These are phyloP conservation scores for Idaea dimidiata DNA, from an alignment of 2,888 invertebrate genomes.

Conservation along the genomic window DNA sequence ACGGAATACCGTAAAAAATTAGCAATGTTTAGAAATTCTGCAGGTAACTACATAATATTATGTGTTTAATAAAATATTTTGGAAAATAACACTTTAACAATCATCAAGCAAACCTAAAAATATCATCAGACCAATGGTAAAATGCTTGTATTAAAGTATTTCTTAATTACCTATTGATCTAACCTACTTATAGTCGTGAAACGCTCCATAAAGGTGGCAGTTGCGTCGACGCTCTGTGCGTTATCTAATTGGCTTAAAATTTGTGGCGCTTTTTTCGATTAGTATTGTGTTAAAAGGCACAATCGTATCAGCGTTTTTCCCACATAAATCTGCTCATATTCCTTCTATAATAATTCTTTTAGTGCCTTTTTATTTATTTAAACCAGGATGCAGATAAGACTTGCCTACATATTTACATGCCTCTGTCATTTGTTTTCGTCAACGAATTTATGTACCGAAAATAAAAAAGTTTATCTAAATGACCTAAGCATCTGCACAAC, in stretches of 20 bases:
- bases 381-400: no score
- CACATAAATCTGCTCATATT: no score
- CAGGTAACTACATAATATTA: no score
- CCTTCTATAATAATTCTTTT: no score
- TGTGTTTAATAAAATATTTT: background rate
- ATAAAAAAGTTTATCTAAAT: no score
- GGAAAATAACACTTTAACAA: background rate
- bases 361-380: no score
- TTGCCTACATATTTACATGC: no score
- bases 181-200: background rate
- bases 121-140: background rate
- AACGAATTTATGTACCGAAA: no score
- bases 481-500: no score
- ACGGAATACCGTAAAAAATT: background rate
- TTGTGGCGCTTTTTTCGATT: constrained; percentile 6
- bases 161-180: background rate
- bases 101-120: background rate
- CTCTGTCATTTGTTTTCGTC: no score
- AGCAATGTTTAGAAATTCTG: background rate
- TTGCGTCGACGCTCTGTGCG: constrained; percentile 77
- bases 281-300: background rate
- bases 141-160: no score
- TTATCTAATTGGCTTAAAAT: constrained; percentile 28
- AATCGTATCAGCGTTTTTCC: no score
- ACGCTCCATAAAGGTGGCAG: constrained; percentile 46